Conservation (phyloP, 2,797 vertebrate species). For the Natrix natrix region DNA sequence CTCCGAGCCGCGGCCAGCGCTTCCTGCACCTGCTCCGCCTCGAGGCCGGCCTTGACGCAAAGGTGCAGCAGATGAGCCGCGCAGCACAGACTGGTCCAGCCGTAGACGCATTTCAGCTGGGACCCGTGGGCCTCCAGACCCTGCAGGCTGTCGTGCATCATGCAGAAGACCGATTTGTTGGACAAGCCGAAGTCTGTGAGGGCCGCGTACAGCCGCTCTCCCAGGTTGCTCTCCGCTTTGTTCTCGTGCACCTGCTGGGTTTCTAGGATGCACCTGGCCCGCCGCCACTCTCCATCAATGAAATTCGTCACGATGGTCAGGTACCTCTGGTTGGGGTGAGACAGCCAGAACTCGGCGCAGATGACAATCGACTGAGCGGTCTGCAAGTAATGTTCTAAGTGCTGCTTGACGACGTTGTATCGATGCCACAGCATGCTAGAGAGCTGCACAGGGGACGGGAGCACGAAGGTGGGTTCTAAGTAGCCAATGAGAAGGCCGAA, state of each 20-base stretch:
- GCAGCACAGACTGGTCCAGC: slow-evolving; percentile 65
- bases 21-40: slow-evolving; percentile 63
- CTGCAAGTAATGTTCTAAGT: slow-evolving; percentile 64
- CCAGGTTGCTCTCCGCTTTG: background rate
- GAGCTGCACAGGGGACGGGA: slow-evolving; percentile 62
- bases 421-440: slow-evolving; percentile 63
- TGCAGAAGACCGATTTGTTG: slow-evolving; percentile 59
- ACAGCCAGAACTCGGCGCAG: slow-evolving; percentile 65
- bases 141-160: slow-evolving; percentile 59
- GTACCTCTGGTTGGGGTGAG: slow-evolving; percentile 58
- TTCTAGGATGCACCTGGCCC: slow-evolving; percentile 64
- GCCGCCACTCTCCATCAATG: slow-evolving; percentile 68
- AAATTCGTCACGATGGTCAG: slow-evolving; percentile 62
- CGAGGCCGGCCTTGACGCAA: slow-evolving; percentile 64
- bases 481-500: slow-evolving; percentile 68
- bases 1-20: slow-evolving; percentile 57
- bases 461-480: slow-evolving; percentile 62
- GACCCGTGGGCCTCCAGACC: background rate
- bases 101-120: slow-evolving; percentile 29
- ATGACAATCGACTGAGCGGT: slow-evolving; percentile 55
- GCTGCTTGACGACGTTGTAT: slow-evolving; percentile 62
- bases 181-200: slow-evolving; percentile 63
- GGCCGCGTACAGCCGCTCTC: slow-evolving; percentile 52
- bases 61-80: slow-evolving; percentile 64
- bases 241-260: slow-evolving; percentile 52